phyloP scores from a whole-genome alignment of 1,140 invertebrate genomes.

The Apis florea region DNA sequence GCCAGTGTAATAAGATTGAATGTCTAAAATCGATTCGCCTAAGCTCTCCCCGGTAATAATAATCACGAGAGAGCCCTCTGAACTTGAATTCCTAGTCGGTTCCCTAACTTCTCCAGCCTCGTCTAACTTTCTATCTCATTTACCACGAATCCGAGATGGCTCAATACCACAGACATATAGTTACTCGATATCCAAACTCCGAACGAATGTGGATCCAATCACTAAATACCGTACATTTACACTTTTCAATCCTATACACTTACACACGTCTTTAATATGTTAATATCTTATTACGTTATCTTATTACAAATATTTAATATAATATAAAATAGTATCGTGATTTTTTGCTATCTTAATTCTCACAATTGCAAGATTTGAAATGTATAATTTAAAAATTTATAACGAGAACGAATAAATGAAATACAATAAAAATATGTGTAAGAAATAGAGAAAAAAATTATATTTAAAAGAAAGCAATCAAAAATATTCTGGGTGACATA shows the following conservation, averaged over 20 bases:
- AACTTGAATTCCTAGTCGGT: constrained; percentile 55
- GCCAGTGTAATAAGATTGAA: constrained; percentile 5
- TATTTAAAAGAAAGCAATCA: too few relatives aligned
- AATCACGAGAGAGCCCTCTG: constrained; percentile 41
- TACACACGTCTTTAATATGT: too few relatives aligned
- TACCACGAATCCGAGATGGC: constrained; percentile 35
- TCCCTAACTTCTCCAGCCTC: constrained; percentile 35
- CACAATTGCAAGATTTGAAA: too few relatives aligned
- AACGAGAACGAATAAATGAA: too few relatives aligned
- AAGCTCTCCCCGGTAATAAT: constrained; percentile 43
- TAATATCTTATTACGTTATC: background rate
- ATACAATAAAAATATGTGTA: too few relatives aligned
- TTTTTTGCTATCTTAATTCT: too few relatives aligned
- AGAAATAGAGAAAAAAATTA: too few relatives aligned
- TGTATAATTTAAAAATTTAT: too few relatives aligned
- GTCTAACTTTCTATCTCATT: constrained; percentile 59
- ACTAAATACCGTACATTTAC: background rate
- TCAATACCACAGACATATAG: constrained; percentile 36
- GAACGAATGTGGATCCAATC: constrained; percentile 12
- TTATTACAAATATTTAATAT: too few relatives aligned
- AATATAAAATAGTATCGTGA: too few relatives aligned
- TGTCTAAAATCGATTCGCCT: constrained; percentile 34
- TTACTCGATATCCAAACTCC: constrained; percentile 26
- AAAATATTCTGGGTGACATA: background rate
- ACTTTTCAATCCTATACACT: constrained; percentile 3